phyloP scores from a whole-genome alignment of 2,888 invertebrate species.

The Slavum lentiscoides region DNA sequence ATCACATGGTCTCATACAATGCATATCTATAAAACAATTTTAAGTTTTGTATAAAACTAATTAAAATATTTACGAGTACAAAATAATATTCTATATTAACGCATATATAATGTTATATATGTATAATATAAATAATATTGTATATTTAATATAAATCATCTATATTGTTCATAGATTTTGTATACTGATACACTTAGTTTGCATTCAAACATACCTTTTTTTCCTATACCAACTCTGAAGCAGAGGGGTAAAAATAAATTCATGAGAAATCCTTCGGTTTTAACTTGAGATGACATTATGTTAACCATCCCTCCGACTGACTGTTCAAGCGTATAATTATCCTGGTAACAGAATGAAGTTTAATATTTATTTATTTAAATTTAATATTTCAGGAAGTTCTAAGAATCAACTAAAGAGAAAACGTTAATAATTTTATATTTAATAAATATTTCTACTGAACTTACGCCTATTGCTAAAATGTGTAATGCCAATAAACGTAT shows the following conservation, averaged over 20 bases:
- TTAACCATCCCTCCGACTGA: constrained; percentile 81
- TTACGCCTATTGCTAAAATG: constrained; percentile 88
- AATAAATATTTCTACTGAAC: constrained; percentile 56
- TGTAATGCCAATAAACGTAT: constrained; percentile 91
- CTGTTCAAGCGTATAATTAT: constrained; percentile 88
- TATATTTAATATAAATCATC: no score
- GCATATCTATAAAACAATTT: constrained; percentile 71
- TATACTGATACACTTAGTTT: background rate
- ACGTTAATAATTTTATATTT: background rate
- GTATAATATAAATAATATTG: no score
- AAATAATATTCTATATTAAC: no score
- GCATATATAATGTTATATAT: no score
- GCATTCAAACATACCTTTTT: constrained; percentile 72
- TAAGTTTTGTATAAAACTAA: no score
- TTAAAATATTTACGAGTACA: no score
- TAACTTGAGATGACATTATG: constrained; percentile 78
- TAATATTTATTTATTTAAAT: no score
- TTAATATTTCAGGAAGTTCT: no score
- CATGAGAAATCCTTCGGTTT: constrained; percentile 93
- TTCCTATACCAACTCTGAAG: constrained; percentile 89
- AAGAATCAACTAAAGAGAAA: no score
- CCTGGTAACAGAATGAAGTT: constrained; percentile 62
- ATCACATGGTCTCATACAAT: constrained; percentile 84
- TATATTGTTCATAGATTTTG: no score
- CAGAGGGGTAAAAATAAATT: constrained; percentile 96